Evolutionary conservation across 2,113 vertebrate species (phyloP).

Genomic region (Piliocolobus tephrosceles): DNA sequence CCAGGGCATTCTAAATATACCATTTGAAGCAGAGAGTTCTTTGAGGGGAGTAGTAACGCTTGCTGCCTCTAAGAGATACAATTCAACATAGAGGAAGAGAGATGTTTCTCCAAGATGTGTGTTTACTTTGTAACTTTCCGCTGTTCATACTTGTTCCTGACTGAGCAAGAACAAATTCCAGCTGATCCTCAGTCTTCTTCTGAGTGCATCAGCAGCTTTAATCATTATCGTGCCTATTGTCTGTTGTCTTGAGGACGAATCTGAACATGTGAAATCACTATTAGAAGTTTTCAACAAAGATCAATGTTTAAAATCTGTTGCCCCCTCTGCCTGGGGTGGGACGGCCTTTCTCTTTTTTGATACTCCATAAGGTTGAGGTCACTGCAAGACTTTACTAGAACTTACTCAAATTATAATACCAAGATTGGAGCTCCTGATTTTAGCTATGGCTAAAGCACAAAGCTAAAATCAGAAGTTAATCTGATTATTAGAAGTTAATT

Average conservation of each 20-base stretch:
- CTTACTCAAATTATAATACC: background rate
- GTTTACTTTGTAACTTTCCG: background rate
- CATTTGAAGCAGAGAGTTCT: background rate
- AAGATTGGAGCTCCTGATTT: background rate
- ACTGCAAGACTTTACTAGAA: background rate
- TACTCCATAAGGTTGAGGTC: background rate
- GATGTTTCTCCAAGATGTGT: background rate
- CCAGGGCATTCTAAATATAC: background rate
- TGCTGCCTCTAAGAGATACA: background rate
- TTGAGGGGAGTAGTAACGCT: background rate
- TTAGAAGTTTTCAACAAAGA: background rate
- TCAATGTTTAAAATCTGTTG: background rate
- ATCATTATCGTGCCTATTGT: background rate
- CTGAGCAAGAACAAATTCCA: background rate
- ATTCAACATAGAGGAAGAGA: background rate
- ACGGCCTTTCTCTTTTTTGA: background rate
- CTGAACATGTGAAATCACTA: background rate
- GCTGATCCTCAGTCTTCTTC: background rate
- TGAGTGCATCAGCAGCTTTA: background rate
- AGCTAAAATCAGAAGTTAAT: background rate
- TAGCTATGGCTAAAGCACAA: background rate
- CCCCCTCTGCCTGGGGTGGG: background rate
- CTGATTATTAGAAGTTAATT: background rate
- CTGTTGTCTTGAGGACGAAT: background rate
- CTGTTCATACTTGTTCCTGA: background rate